Evolutionary conservation across 2,113 vertebrate genomes (phyloP).

Genomic region (Columba livia): DNA sequence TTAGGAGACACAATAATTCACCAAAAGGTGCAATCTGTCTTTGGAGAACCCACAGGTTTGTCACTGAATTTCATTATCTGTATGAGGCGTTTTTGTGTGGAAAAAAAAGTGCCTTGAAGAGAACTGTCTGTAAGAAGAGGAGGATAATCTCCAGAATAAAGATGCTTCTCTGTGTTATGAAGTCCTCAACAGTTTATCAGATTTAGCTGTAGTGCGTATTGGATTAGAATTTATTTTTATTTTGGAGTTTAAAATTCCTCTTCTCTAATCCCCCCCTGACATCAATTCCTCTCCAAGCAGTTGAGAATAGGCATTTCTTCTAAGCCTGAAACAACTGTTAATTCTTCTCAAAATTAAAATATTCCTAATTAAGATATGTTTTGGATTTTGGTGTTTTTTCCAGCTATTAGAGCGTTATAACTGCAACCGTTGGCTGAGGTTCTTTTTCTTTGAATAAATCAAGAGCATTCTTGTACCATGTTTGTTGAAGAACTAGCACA

Average conservation of each 20-base stretch:
- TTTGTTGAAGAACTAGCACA: neutral
- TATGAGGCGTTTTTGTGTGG: neutral
- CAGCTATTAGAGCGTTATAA: neutral
- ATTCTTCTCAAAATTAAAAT: neutral
- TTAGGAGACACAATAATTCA: constrained; percentile 35
- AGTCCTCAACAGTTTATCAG: neutral
- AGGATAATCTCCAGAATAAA: constrained; percentile 3
- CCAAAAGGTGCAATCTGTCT: constrained; percentile 26
- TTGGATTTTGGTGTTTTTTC: neutral
- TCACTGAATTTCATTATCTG: constrained; percentile 42
- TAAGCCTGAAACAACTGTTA: neutral
- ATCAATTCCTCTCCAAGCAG: neutral
- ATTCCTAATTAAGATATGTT: neutral
- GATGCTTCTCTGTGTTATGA: neutral
- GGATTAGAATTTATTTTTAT: neutral
- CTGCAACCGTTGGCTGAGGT: neutral
- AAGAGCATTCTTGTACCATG: neutral
- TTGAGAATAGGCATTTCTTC: neutral
- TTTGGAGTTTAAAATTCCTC: neutral
- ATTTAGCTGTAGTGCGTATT: neutral
- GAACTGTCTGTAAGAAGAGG: neutral
- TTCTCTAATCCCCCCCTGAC: neutral
- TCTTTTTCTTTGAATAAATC: neutral
- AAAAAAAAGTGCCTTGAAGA: neutral
- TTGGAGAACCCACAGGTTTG: constrained; percentile 31